Conservation (phyloP, 2,113 vertebrate genomes). For the Addax nasomaculatus region DNA sequence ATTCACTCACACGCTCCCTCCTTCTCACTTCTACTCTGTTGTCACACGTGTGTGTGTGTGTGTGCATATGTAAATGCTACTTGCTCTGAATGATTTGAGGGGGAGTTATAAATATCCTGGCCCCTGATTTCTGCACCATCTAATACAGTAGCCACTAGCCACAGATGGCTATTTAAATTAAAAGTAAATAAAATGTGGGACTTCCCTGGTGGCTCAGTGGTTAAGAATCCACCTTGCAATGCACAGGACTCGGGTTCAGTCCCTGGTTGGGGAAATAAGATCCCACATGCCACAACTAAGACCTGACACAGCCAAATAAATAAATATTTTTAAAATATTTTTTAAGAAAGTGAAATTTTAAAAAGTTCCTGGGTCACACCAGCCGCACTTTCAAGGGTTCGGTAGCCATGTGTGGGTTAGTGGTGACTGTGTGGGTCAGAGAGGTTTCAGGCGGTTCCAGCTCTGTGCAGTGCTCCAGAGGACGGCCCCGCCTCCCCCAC, state of each 20-base stretch:
- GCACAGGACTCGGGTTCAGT: not conserved
- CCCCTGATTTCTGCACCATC: not conserved
- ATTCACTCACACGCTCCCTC: fast-evolving
- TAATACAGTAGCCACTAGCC: not conserved
- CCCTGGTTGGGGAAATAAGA: not conserved
- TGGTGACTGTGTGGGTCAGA: too few relatives aligned
- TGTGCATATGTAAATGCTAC: too few relatives aligned
- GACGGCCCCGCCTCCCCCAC: not conserved
- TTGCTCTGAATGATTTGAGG: not conserved
- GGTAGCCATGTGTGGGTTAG: not conserved
- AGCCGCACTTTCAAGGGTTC: not conserved
- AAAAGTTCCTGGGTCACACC: not conserved
- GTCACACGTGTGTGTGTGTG: not conserved
- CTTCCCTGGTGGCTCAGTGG: not conserved
- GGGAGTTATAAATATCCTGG: not conserved
- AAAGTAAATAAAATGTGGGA: not conserved
- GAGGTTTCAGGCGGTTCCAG: not conserved
- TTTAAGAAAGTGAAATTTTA: not conserved
- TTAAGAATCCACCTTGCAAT: not conserved
- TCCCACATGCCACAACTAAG: not conserved
- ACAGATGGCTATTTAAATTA: not conserved
- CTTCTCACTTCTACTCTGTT: too few relatives aligned
- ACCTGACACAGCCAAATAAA: not conserved
- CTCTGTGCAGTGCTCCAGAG: fast-evolving
- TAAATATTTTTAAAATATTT: not conserved